Evolutionary conservation across 2,888 invertebrate species (phyloP).

Genomic region (Argyresthia goedartella): DNA sequence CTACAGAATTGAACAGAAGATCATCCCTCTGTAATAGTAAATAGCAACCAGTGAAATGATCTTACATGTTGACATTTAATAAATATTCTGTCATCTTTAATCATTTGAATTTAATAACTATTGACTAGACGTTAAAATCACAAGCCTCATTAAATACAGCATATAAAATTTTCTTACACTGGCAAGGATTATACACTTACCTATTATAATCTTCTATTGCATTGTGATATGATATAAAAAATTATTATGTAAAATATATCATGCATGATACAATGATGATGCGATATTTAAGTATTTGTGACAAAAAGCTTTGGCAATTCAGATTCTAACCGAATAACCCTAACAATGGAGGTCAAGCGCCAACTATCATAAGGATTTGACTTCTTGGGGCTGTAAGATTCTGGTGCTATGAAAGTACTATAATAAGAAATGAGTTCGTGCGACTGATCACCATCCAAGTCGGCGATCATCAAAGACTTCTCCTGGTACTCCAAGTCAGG

Average conservation of each 20-base stretch:
- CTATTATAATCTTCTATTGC: neutral
- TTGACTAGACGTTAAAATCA: neutral
- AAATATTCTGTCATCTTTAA: too few species aligned
- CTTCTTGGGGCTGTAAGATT: conserved; percentile 41
- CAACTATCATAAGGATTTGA: conserved; percentile 58
- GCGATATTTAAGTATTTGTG: conserved; percentile 20
- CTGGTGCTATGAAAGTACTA: conserved; percentile 72
- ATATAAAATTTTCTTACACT: neutral
- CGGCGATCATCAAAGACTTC: conserved; percentile 79
- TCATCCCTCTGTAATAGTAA: too few species aligned
- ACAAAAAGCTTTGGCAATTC: conserved; percentile 80
- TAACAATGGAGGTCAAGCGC: conserved; percentile 76
- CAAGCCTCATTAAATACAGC: neutral
- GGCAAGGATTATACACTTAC: neutral
- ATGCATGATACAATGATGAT: too few species aligned
- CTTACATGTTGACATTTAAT: too few species aligned
- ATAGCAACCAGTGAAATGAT: too few species aligned
- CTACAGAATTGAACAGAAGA: too few species aligned
- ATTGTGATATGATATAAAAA: too few species aligned
- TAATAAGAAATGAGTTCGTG: conserved; percentile 84
- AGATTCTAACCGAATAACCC: conserved; percentile 78
- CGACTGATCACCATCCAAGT: conserved; percentile 81
- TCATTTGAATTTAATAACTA: neutral
- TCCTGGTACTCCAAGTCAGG: conserved; percentile 81
- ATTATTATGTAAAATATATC: too few species aligned